These are phyloP conservation scores for Zygaena filipendulae DNA, from an alignment of 2,888 invertebrate species.

Conservation along the genomic window DNA sequence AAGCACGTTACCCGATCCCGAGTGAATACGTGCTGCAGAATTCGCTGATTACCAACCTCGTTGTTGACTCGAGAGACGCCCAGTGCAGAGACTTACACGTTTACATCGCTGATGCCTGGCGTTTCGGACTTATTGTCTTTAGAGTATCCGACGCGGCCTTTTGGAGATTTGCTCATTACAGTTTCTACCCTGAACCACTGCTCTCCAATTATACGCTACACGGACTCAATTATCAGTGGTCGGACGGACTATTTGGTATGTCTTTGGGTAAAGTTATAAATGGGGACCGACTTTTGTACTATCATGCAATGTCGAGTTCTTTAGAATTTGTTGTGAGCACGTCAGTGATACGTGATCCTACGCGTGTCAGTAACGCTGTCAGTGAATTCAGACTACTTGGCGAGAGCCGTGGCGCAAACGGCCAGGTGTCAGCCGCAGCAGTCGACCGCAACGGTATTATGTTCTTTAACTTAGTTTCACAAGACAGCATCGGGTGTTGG, in stretches of 20 bases:
- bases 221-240: slow-evolving; percentile 83
- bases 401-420: slow-evolving; percentile 66
- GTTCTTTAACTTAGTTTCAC: slow-evolving; percentile 84
- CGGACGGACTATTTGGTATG: slow-evolving; percentile 83
- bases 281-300: slow-evolving; percentile 76
- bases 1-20: slow-evolving; percentile 74
- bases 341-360: slow-evolving; percentile 75
- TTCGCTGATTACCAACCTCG: slow-evolving; percentile 74
- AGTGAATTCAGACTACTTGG: slow-evolving; percentile 52
- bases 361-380: slow-evolving; percentile 39
- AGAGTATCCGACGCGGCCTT: slow-evolving; percentile 67
- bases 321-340: slow-evolving; percentile 80
- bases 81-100: slow-evolving; percentile 73
- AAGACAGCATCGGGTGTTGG: slow-evolving; percentile 86
- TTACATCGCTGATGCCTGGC: slow-evolving; percentile 77
- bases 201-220: slow-evolving; percentile 80
- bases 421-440: slow-evolving; percentile 81
- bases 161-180: slow-evolving; percentile 76
- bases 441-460: slow-evolving; percentile 80
- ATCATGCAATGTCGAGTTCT: slow-evolving; percentile 86
- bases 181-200: slow-evolving; percentile 78
- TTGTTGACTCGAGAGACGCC: slow-evolving; percentile 72
- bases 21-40: slow-evolving; percentile 73
- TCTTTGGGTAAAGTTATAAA: slow-evolving; percentile 71
- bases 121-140: slow-evolving; percentile 72